Base-by-base conservation (phyloP, 1,140 invertebrate species). In the Drosophila willistoni region DNA sequence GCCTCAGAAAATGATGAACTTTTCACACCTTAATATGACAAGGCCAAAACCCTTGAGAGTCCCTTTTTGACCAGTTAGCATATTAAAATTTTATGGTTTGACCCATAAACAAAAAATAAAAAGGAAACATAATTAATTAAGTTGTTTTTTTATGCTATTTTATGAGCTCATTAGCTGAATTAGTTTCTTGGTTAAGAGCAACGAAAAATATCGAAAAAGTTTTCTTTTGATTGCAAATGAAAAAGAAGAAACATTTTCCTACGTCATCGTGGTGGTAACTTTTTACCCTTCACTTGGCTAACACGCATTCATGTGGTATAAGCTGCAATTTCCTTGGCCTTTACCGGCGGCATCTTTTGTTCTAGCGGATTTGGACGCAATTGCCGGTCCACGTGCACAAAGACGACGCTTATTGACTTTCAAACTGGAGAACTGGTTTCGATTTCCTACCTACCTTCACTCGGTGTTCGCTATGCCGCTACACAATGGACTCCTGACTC, bases 21-120 rank as follows among this genome's bases (percentile, higher is more conserved):
- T 68, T 86, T 86, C 83, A 80, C 83, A 77, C 76, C 76, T 77
- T 66, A 73, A 78, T 64, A 42, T 54, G 51, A 57, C 65, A 34
- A 64, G 13, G 55, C 10, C 29, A 39, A 34, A 34, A 57, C 59
- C 60, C 69, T 56, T 64, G 61, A 64, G 62, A 56, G 68, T 39
- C 56, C 73, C 61, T 54, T 29, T 29, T 69, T 41, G 62, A 61
- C 63, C 73, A 81, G 69, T 56, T 73, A 42, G 56, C 70, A 64
- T 51, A 85, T 29, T 82, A 67, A 64, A 59, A 64, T 72, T 82
- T 85, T 82, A 82, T 85, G 66, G 68, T 10, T 61, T 19, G 56
- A 62, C 56, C 71, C 74, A 81, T 81, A 84, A 84, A 81, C 55
- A 74, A 51, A 22, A 22, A 29, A 29, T 29, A 29, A 44, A 44